Conservation (phyloP, 2,797 vertebrate genomes). For the Siniperca scherzeri region DNA sequence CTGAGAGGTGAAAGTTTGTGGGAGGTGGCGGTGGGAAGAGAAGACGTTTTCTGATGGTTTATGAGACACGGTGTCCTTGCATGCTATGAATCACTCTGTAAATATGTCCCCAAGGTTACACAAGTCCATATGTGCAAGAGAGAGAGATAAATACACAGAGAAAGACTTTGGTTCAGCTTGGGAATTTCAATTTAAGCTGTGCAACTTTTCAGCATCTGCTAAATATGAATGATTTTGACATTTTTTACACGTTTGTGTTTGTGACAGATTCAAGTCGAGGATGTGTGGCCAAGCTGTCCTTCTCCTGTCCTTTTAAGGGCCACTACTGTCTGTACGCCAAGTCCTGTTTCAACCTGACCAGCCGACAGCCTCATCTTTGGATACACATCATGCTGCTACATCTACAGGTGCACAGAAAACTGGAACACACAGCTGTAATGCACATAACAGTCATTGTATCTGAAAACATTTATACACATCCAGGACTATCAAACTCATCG, state of each 20-base stretch:
- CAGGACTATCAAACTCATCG: neutral
- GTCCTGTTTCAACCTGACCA: constrained; percentile 92
- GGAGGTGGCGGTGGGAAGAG: constrained; percentile 2
- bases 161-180: neutral
- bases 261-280: constrained; percentile 87
- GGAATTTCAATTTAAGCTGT: neutral
- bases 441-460: neutral
- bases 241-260: constrained; percentile 8
- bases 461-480: neutral
- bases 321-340: constrained; percentile 96
- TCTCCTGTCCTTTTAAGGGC: constrained; percentile 94
- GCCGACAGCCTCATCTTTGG: constrained; percentile 93
- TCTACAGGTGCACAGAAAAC: constrained; percentile 88
- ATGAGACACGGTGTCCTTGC: constrained; percentile 18
- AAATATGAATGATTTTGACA: neutral
- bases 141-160: neutral
- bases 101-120: constrained; percentile 45
- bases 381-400: constrained; percentile 96
- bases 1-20: constrained; percentile 8
- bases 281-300: constrained; percentile 92
- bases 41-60: constrained; percentile 4
- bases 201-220: neutral
- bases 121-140: constrained; percentile 41
- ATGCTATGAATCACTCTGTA: constrained; percentile 50
- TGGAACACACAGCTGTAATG: neutral